Evolutionary conservation across 2,113 vertebrate genomes (phyloP).

Genomic region (Taurulus bubalis): DNA sequence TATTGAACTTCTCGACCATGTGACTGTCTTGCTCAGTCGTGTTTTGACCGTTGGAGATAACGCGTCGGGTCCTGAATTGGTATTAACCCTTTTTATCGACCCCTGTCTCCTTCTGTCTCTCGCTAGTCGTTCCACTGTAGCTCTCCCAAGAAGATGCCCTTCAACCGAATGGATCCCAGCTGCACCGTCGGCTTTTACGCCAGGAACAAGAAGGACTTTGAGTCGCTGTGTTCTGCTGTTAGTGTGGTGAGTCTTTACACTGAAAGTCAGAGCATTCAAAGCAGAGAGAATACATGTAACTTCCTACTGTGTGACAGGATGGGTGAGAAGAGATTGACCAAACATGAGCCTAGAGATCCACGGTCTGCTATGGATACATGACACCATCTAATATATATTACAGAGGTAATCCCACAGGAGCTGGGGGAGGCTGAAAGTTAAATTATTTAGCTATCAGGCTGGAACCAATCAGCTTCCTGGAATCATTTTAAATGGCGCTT

Average conservation of each 20-base stretch:
- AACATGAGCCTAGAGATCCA: background rate
- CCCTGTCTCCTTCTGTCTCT: background rate
- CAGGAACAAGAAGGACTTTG: conserved; percentile 87
- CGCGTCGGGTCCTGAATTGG: background rate
- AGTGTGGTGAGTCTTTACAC: conserved; percentile 80
- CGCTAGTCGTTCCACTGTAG: conserved; percentile 91
- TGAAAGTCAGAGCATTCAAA: background rate
- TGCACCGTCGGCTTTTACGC: conserved; percentile 94
- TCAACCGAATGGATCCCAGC: conserved; percentile 93
- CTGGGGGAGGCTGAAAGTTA: background rate
- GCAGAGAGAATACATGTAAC: background rate
- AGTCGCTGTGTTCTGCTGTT: conserved; percentile 86
- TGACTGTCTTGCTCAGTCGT: conserved; percentile 1
- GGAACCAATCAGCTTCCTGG: background rate
- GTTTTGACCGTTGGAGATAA: conserved; percentile 26
- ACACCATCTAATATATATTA: background rate
- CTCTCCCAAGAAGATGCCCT: conserved; percentile 92
- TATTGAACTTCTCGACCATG: background rate
- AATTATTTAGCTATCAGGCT: background rate
- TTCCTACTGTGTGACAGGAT: background rate
- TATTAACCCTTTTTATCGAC: conserved; percentile 10
- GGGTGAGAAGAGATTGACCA: background rate
- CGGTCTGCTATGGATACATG: background rate
- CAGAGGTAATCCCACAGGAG: background rate
- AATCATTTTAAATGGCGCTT: background rate